A percentile compares a stretch with the other conserved stretches of the same genome.
Evolutionary conservation across 1,140 invertebrate genomes (phyloP).

Genomic region (Ruditapes philippinarum): DNA sequence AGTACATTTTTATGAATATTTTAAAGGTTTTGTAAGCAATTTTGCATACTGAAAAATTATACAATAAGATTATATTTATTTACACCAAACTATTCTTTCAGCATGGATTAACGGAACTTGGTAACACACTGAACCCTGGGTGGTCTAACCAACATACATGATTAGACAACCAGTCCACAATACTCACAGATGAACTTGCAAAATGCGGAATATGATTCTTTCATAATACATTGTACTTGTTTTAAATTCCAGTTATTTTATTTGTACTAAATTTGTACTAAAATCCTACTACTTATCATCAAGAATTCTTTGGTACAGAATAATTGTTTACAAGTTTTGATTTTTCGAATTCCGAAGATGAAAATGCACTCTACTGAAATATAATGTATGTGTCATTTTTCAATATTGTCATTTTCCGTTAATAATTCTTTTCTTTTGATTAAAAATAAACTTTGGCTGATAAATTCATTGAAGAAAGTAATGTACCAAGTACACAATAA

Average conservation of each 20-base stretch:
- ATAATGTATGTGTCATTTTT: background rate
- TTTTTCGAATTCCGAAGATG: background rate
- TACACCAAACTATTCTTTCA: background rate
- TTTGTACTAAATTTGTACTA: too few relatives aligned
- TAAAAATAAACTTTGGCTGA: background rate
- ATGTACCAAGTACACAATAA: slow-evolving; percentile 15
- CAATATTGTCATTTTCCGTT: background rate
- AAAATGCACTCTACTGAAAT: background rate
- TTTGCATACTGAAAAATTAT: too few relatives aligned
- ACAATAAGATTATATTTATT: too few relatives aligned
- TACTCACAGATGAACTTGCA: background rate
- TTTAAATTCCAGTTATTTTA: too few relatives aligned
- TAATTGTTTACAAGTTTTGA: background rate
- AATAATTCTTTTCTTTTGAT: background rate
- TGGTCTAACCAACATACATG: background rate
- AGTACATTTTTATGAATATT: too few relatives aligned
- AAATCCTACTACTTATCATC: too few relatives aligned
- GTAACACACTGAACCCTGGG: background rate
- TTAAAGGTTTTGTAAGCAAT: too few relatives aligned
- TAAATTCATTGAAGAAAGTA: background rate
- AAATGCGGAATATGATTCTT: background rate
- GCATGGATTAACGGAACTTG: background rate
- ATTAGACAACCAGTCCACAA: background rate
- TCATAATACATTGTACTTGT: background rate
- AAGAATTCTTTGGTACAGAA: background rate